Conservation (phyloP, 2,797 vertebrate species). For the Passerculus sandwichensis region DNA sequence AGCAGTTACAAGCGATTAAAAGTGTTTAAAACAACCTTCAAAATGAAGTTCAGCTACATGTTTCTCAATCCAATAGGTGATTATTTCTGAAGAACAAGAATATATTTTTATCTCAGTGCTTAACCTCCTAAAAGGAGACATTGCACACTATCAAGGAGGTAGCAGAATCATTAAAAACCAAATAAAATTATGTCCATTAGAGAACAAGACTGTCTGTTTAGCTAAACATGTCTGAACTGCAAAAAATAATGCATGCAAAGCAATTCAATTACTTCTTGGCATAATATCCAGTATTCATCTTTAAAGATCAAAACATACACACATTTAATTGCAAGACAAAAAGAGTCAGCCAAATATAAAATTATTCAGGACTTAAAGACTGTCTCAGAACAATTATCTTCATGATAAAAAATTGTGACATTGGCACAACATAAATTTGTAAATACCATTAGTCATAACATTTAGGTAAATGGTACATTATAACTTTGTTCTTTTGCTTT, state of each 20-base stretch:
- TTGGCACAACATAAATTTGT: slow-evolving; percentile 52
- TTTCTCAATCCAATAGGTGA: neutral
- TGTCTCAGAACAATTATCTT: slow-evolving; percentile 59
- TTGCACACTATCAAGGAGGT: neutral
- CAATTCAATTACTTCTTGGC: neutral
- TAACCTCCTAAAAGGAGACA: neutral
- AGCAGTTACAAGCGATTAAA: neutral
- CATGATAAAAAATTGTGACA: slow-evolving; percentile 43
- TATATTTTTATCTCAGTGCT: neutral
- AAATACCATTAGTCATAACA: slow-evolving; percentile 43
- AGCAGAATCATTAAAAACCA: neutral
- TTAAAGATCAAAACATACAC: slow-evolving; percentile 29
- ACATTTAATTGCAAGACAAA: slow-evolving; percentile 38
- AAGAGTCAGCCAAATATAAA: slow-evolving; percentile 62
- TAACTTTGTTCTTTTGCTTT: neutral
- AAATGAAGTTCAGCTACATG: neutral
- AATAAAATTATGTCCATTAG: neutral
- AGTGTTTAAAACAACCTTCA: neutral
- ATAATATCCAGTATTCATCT: neutral
- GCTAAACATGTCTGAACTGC: neutral
- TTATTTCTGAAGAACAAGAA: neutral
- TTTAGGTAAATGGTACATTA: slow-evolving; percentile 16
- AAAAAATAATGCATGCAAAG: slow-evolving; percentile 18
- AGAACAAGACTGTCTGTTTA: neutral
- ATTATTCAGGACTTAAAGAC: slow-evolving; percentile 63